Conservation (phyloP, 2,797 vertebrate species). For the Arremon aurantiirostris region DNA sequence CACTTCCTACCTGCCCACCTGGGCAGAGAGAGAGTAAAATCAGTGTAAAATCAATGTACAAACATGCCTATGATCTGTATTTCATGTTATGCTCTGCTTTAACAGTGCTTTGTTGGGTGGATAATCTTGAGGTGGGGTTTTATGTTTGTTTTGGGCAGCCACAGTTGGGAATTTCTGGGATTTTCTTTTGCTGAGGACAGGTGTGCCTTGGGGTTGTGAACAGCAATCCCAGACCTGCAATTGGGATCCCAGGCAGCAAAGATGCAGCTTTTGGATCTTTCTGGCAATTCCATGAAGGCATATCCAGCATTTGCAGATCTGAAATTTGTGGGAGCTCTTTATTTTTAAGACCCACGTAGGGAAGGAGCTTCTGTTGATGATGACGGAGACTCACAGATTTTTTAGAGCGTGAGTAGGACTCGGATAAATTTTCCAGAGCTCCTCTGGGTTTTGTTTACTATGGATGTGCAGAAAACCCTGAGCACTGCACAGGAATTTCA, state of each 20-base stretch:
- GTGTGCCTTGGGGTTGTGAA: background rate
- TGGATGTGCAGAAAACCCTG: background rate
- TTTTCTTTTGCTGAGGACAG: background rate
- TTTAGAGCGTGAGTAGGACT: background rate
- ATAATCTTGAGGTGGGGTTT: background rate
- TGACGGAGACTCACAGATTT: fast-evolving
- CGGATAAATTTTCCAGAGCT: background rate
- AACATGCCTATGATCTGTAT: fast-evolving
- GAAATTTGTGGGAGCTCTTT: background rate
- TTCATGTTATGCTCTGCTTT: background rate
- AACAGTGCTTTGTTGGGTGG: background rate
- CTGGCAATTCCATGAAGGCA: background rate
- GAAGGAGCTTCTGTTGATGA: background rate
- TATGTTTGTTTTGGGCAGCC: background rate
- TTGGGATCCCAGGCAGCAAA: background rate
- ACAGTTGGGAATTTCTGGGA: background rate
- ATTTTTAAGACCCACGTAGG: background rate
- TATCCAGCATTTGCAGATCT: background rate
- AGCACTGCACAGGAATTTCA: background rate
- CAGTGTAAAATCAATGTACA: background rate
- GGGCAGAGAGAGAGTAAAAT: background rate
- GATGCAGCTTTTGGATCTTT: background rate
- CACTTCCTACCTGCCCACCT: background rate
- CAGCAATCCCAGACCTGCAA: background rate
- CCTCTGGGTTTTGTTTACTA: background rate